These are phyloP conservation scores for Oryzaephilus surinamensis DNA, from an alignment of 1,140 invertebrate species.

Conservation along the genomic window DNA sequence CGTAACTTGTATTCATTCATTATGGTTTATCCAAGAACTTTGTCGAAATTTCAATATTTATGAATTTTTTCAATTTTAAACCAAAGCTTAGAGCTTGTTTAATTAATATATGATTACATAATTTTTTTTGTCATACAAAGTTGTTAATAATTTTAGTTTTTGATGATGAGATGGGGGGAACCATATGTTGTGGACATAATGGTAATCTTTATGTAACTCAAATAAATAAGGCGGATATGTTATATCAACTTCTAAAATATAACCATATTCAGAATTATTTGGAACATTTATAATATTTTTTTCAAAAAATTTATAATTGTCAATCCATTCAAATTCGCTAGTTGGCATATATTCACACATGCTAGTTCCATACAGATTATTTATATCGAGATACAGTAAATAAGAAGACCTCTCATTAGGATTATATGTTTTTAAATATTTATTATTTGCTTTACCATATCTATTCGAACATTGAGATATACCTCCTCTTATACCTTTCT, in stretches of 20 bases:
- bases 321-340: constrained; percentile 37
- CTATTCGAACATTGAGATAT: constrained; percentile 14
- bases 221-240: constrained; percentile 26
- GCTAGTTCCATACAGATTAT: constrained; percentile 44
- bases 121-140: constrained; percentile 30
- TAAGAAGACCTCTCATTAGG: background rate
- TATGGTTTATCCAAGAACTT: constrained; percentile 28
- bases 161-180: constrained; percentile 7
- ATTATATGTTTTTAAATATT: constrained; percentile 14
- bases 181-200: constrained; percentile 29
- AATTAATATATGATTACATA: constrained; percentile 32
- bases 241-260: constrained; percentile 41
- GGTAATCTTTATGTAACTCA: constrained; percentile 31
- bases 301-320: constrained; percentile 24
- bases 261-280: constrained; percentile 35
- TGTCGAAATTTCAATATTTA: constrained; percentile 31
- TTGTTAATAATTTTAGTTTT: constrained; percentile 36
- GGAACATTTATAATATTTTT: constrained; percentile 24
- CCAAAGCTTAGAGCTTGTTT: constrained; percentile 26
- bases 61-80: constrained; percentile 30
- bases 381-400: constrained; percentile 40
- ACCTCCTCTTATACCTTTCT: constrained; percentile 19
- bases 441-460: constrained; percentile 14
- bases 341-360: constrained; percentile 38
- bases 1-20: constrained; percentile 31